Evolutionary conservation across 2,888 invertebrate genomes (phyloP).

Genomic region (Hydroisotoma schaefferi): DNA sequence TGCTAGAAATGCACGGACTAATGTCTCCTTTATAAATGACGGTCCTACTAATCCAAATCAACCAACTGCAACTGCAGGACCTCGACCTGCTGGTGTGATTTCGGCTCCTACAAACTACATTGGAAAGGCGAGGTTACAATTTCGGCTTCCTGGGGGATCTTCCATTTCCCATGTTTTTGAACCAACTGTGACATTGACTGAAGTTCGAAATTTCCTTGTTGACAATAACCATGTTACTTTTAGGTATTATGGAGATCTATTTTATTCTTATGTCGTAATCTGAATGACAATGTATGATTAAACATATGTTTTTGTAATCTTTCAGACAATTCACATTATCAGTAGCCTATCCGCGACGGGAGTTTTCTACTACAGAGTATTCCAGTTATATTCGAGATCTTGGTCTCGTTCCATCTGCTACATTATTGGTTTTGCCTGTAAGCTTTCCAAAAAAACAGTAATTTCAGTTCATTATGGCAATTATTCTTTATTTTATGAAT

Average conservation of each 20-base stretch:
- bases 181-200: slow-evolving; percentile 62
- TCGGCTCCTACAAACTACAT: slow-evolving; percentile 48
- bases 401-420: slow-evolving; percentile 70
- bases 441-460: slow-evolving; percentile 29
- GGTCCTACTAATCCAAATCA: slow-evolving; percentile 12
- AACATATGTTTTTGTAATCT: no score
- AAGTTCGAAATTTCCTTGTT: slow-evolving; percentile 56
- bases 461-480: slow-evolving; percentile 3
- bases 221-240: slow-evolving; percentile 34
- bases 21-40: slow-evolving; percentile 34
- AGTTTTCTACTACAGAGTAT: slow-evolving; percentile 60
- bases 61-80: background rate
- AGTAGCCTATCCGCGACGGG: slow-evolving; percentile 71
- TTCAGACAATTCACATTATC: slow-evolving; percentile 65
- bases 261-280: no score
- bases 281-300: background rate
- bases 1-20: slow-evolving; percentile 55
- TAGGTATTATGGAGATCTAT: slow-evolving; percentile 24
- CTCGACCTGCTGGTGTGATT: slow-evolving; percentile 16
- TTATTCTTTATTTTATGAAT: slow-evolving; percentile 4
- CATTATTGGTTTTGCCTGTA: slow-evolving; percentile 67
- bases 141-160: slow-evolving; percentile 77
- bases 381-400: slow-evolving; percentile 62
- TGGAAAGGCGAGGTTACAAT: slow-evolving; percentile 71
- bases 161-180: slow-evolving; percentile 70